Percentiles rank a stretch among this genome's conserved stretches.
phyloP scores from a whole-genome alignment of 2,888 invertebrate species.

The Augiades crinisus region DNA sequence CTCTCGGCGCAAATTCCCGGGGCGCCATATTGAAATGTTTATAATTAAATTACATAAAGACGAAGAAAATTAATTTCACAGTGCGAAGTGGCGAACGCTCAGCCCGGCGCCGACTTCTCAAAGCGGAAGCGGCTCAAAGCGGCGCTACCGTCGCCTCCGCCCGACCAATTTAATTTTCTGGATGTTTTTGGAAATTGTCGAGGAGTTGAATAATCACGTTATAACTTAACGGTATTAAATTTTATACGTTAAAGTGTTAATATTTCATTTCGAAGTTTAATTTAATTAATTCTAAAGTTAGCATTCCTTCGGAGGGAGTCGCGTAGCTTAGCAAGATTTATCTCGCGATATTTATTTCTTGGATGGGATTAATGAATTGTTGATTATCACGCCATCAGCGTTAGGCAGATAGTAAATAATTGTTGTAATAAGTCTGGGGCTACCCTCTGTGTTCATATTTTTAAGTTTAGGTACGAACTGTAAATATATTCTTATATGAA shows the following conservation, averaged over 20 bases:
- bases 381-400: slow-evolving; percentile 26
- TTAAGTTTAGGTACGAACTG: not conserved
- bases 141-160: slow-evolving; percentile 63
- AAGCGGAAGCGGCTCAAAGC: slow-evolving; percentile 70
- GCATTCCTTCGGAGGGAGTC: slow-evolving; percentile 48
- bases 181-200: slow-evolving; percentile 77
- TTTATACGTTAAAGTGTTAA: slow-evolving; percentile 81
- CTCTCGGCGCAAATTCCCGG: slow-evolving; percentile 74
- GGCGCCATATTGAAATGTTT: slow-evolving; percentile 82
- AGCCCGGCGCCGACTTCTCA: slow-evolving; percentile 48
- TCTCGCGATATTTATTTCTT: slow-evolving; percentile 44
- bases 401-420: slow-evolving; percentile 25
- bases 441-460: not conserved
- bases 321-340: slow-evolving; percentile 44
- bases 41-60: slow-evolving; percentile 82
- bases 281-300: slow-evolving; percentile 80
- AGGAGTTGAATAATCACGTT: slow-evolving; percentile 80
- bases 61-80: slow-evolving; percentile 82
- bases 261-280: slow-evolving; percentile 82
- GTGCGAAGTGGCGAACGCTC: slow-evolving; percentile 72
- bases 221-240: slow-evolving; percentile 81
- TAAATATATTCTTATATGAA: not conserved
- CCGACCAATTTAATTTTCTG: slow-evolving; percentile 76
- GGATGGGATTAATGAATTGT: slow-evolving; percentile 27
- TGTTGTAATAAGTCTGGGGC: slow-evolving; percentile 21